Base-by-base conservation (phyloP, 2,113 vertebrate species). In the Aptenodytes patagonicus region DNA sequence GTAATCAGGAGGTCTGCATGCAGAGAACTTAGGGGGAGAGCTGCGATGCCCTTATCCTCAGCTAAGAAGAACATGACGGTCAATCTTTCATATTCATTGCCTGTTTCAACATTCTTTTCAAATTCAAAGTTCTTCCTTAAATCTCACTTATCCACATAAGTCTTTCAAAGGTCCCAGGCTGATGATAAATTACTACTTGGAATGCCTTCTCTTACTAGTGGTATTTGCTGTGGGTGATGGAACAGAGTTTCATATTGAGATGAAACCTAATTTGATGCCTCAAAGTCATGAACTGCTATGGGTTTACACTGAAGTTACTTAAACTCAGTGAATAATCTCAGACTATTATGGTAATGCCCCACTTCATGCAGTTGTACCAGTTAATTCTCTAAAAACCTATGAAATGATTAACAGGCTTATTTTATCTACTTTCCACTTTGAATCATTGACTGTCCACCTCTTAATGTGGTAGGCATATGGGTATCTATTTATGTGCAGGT, bases 401-500 rank as follows among this genome's bases (percentile, higher is more conserved):
- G 13, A 55, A 84, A 87, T 78, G 16, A 62, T 76, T 89, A 93
- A 47, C 14, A 49, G 70, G n/a, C 7, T 57, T 89, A 68, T 62
- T 94, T 77, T 75, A 68, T 20, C 11, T 80, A 26, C 25, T 82
- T 93, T 72, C 40, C 20, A 49, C 32, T 91, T 79, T 24, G 21
- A 85, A 79, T 57, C 9, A 62, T 1, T n/a, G 54, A 55, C 38
- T 82, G 25, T 46, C 20, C 51, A 80, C 0, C 70, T 89, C 54
- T 62, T 83, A 70, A 85, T 26, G 36, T 55, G 57, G 25, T 60
- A 71, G 34, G 47, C 55, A 80, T 77, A 55, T 36, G 36, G 62
- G 20, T 91, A 95, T 81, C 66, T 95, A 97, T 96, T 97, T 97
- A 97, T 94, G 96, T 97, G 96, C 96, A 94, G 71, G 84, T 95